These are phyloP conservation scores for Euwallacea fornicatus DNA, from an alignment of 1,140 invertebrate species.

Conservation along the genomic window DNA sequence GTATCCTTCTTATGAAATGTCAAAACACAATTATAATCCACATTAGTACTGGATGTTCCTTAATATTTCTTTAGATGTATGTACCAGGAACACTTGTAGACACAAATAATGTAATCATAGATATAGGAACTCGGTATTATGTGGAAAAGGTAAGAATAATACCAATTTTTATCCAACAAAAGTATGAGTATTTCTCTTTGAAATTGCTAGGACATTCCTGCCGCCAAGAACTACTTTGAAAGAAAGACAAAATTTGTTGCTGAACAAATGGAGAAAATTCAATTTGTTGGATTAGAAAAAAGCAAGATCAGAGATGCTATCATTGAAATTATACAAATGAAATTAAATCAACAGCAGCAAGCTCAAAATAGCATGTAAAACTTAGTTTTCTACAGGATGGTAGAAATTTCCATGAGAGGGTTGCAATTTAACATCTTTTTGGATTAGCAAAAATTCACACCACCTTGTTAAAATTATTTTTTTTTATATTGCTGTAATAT, in stretches of 20 bases:
- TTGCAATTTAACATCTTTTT: too few species aligned
- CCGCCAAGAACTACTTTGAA: constrained; percentile 90
- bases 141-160: constrained; percentile 74
- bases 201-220: constrained; percentile 65
- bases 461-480: too few species aligned
- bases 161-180: neutral
- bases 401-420: too few species aligned
- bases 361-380: neutral
- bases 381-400: too few species aligned
- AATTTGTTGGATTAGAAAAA: constrained; percentile 82
- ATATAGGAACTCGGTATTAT: constrained; percentile 95
- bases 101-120: constrained; percentile 82
- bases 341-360: constrained; percentile 56
- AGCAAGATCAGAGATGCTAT: constrained; percentile 81
- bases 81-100: constrained; percentile 84
- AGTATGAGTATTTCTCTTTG: neutral
- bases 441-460: too few species aligned
- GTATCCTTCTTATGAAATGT: constrained; percentile 58
- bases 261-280: constrained; percentile 93
- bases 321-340: constrained; percentile 69
- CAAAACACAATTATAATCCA: neutral
- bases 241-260: constrained; percentile 88
- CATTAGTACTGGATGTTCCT: neutral
- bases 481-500: too few species aligned
- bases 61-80: constrained; percentile 74